Conservation (phyloP, 2,113 vertebrate species). For the Myotis davidii region DNA sequence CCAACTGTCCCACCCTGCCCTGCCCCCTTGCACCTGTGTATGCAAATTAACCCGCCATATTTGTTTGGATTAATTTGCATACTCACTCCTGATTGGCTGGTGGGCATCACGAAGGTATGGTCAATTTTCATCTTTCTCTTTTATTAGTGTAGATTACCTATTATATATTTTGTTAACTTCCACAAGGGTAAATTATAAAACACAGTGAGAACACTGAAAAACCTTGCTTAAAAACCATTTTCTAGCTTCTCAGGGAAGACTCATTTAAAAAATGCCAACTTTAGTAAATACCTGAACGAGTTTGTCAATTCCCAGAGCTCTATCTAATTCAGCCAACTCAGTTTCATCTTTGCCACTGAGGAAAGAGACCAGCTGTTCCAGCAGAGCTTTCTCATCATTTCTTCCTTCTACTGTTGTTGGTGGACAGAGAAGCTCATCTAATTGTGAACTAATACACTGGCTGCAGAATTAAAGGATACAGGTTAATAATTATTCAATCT, state of each 20-base stretch:
- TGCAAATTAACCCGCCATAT: too few relatives aligned
- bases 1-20: too few relatives aligned
- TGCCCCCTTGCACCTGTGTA: too few relatives aligned
- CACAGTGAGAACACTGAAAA: background rate
- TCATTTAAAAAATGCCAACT: background rate
- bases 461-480: slow-evolving; percentile 79
- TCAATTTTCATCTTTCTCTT: too few relatives aligned
- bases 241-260: background rate
- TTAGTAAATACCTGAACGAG: slow-evolving; percentile 91
- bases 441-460: slow-evolving; percentile 91
- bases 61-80: too few relatives aligned
- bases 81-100: too few relatives aligned
- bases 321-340: slow-evolving; percentile 93
- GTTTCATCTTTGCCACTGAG: slow-evolving; percentile 98
- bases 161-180: slow-evolving; percentile 47
- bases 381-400: slow-evolving; percentile 94
- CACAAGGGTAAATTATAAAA: slow-evolving; percentile 41
- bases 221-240: slow-evolving; percentile 17
- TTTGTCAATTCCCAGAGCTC: slow-evolving; percentile 96
- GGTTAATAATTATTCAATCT: slow-evolving; percentile 30
- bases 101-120: too few relatives aligned
- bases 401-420: slow-evolving; percentile 93
- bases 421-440: slow-evolving; percentile 94
- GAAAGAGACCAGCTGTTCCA: slow-evolving; percentile 96
- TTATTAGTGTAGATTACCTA: background rate